Evolutionary conservation across 2,113 vertebrate genomes (phyloP).

Genomic region (Pica pica): DNA sequence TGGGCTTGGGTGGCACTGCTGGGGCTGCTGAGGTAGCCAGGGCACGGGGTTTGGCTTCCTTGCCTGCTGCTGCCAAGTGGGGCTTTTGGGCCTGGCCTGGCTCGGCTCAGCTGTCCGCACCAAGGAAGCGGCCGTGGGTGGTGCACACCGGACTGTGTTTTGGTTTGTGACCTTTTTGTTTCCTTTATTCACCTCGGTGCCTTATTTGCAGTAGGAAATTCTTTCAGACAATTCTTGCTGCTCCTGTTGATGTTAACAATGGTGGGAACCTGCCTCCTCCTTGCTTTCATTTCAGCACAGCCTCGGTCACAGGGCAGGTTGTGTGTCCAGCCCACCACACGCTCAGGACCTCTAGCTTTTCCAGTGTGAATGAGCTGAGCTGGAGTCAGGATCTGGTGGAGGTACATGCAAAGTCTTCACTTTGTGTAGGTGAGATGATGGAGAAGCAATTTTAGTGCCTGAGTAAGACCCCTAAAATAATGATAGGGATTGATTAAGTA

Average conservation of each 20-base stretch:
- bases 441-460: background rate
- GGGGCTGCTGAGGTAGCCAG: background rate
- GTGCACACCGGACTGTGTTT: background rate
- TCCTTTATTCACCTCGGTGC: background rate
- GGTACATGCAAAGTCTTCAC: background rate
- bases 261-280: constrained; percentile 11
- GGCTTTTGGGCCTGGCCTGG: background rate
- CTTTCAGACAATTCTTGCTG: background rate
- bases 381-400: background rate
- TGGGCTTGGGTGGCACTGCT: background rate
- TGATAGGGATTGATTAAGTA: background rate
- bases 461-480: background rate
- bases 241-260: background rate
- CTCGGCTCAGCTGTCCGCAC: background rate
- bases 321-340: background rate
- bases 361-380: background rate
- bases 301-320: rapidly evolving
- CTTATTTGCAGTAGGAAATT: constrained; percentile 22
- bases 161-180: background rate
- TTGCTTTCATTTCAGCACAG: background rate
- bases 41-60: background rate
- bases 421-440: background rate
- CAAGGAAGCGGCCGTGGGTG: background rate
- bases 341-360: background rate
- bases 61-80: background rate